phyloP scores from a whole-genome alignment of 2,797 vertebrate genomes.

The Staurois parvus region DNA sequence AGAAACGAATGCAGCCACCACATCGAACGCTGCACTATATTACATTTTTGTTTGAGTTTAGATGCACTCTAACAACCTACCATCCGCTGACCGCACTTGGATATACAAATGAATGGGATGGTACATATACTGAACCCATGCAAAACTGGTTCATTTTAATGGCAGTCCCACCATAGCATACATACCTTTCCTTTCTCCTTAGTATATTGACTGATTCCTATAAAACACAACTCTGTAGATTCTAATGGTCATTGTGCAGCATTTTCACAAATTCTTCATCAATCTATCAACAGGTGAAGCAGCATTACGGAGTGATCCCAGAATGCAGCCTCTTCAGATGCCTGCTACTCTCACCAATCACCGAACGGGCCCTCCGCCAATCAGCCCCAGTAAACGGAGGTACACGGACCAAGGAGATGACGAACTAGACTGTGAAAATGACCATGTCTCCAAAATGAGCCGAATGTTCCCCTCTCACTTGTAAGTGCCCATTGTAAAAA shows the following conservation, averaged over 20 bases:
- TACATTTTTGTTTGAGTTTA: too few species aligned
- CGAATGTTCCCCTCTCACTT: conserved; percentile 90
- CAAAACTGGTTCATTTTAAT: too few species aligned
- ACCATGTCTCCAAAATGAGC: conserved; percentile 95
- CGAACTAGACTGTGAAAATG: conserved; percentile 90
- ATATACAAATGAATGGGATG: too few species aligned
- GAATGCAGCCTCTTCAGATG: conserved; percentile 91
- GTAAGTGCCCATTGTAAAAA: conserved; percentile 77
- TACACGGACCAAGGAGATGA: conserved; percentile 89
- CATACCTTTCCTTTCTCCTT: too few species aligned
- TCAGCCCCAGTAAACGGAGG: conserved; percentile 97
- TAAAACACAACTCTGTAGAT: neutral
- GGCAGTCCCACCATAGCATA: too few species aligned
- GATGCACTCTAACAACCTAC: too few species aligned
- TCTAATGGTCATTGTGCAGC: neutral
- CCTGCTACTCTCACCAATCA: conserved; percentile 85
- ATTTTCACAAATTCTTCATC: neutral
- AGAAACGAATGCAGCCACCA: too few species aligned
- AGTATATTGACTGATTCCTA: neutral
- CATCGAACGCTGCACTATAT: too few species aligned
- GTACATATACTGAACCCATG: too few species aligned
- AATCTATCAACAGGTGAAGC: conserved; percentile 84
- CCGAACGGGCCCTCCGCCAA: conserved; percentile 93
- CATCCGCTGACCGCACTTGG: too few species aligned
- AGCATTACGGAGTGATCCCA: conserved; percentile 90